Base-by-base conservation (phyloP, 2,113 vertebrate genomes). In the Cichladusa arquata region DNA sequence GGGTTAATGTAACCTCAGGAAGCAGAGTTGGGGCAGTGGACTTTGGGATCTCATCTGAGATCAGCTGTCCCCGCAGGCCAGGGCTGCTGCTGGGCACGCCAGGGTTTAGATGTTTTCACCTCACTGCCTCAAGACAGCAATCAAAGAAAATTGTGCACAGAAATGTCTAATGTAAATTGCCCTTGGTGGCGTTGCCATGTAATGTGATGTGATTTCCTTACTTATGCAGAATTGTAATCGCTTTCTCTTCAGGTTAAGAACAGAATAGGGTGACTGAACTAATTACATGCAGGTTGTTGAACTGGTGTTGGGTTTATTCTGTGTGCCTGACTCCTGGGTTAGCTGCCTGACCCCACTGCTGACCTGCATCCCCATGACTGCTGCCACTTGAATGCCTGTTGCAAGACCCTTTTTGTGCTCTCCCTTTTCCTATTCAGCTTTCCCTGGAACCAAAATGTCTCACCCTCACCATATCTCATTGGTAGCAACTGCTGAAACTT, bases 161-260 rank as follows among this genome's bases (percentile, higher is more conserved):
- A 93, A 94, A 86, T 57, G 94, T 91, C 91, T 95, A 80, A 95
- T 89, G 89, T 60, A 93, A 86, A 93, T 95, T 81, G 91, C 95
- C 91, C 71, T 91, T 44, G 87, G 93, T 96, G 90, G 67, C 44
- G 33, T 85, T 86, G 83, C 85, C 95, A 85, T 88, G 61, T 97
- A 94, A 97, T 95, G 86, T 34, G 93, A 96, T 97, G 94, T 95
- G 96, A 97, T 93, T 95, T 88, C 91, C 82, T 86, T 96, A 90
- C 81, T 96, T 95, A 96, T 14, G 79, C 87, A 54, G 86, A 93
- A 82, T 74, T 88, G 92, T 94, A 95, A 93, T 91, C 60, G 74
- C 93, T 88, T 97, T 97, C 95, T 95, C 93, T 96, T 97, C 91
- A 85, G 83, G 86, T 97, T 96, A 82, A 60, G 89, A 72, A 11